Percentiles rank a stretch among this genome's conserved stretches.
Conservation (phyloP, 2,113 vertebrate genomes). For the Anthoscopus minutus region DNA sequence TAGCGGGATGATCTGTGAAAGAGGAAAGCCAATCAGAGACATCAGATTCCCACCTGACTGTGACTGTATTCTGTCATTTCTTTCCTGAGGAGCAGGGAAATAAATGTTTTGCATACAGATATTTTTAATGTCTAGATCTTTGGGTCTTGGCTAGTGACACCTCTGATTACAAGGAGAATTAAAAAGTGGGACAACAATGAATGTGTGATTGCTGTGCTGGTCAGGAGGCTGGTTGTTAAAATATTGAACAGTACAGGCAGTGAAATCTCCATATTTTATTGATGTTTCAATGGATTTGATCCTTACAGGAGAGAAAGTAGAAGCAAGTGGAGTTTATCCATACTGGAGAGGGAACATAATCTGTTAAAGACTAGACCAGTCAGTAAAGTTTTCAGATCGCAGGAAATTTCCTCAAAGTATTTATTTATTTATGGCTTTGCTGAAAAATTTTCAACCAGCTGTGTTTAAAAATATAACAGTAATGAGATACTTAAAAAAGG, state of each 20-base stretch:
- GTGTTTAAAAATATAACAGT: conserved; percentile 45
- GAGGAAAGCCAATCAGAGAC: neutral
- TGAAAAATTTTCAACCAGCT: neutral
- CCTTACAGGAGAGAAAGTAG: neutral
- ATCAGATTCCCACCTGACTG: neutral
- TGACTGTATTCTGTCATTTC: neutral
- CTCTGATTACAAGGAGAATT: neutral
- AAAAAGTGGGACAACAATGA: neutral
- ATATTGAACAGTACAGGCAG: neutral
- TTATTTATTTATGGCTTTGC: conserved; percentile 37
- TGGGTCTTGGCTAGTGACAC: neutral
- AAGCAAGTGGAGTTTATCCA: neutral
- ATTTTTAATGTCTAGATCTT: neutral
- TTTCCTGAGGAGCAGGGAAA: neutral
- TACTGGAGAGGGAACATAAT: neutral
- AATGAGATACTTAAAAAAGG: conserved; percentile 32
- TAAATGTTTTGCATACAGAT: neutral
- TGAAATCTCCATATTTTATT: neutral
- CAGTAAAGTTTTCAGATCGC: neutral
- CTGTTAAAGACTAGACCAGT: neutral
- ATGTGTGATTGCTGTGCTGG: neutral
- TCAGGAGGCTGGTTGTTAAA: neutral
- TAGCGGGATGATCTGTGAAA: neutral
- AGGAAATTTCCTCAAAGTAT: conserved; percentile 28
- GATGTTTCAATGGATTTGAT: neutral